Conservation (phyloP, 2,888 invertebrate genomes). For the Eubasilissa splendida region DNA sequence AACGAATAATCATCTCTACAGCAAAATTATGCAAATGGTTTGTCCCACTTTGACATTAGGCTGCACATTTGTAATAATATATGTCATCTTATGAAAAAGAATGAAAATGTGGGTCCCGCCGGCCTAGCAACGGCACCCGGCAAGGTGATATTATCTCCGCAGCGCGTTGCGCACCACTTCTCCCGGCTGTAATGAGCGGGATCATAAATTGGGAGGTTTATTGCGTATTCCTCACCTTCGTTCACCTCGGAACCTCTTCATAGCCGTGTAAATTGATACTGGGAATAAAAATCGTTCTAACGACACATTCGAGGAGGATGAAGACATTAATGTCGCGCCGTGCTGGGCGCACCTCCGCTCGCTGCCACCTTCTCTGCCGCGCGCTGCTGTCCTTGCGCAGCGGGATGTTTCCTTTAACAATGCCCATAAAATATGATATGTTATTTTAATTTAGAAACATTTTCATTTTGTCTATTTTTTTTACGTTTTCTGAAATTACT, state of each 20-base stretch:
- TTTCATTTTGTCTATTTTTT: too few species aligned
- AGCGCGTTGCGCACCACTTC: not conserved
- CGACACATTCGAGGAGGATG: conserved; percentile 26
- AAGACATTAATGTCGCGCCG: conserved; percentile 41
- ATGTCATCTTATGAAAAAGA: not conserved
- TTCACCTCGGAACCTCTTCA: not conserved
- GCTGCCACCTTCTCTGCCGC: too few species aligned
- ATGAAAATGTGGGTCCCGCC: not conserved
- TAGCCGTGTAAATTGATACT: conserved; percentile 35
- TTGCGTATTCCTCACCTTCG: conserved; percentile 3
- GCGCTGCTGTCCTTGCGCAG: too few species aligned
- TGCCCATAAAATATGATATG: too few species aligned
- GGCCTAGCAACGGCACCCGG: not conserved
- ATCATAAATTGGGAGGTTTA: conserved; percentile 27
- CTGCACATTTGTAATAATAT: not conserved
- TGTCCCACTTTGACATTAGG: not conserved
- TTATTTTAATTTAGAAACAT: too few species aligned
- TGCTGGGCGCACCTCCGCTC: not conserved
- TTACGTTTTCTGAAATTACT: too few species aligned
- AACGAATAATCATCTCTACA: not conserved
- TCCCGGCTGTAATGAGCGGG: conserved; percentile 9
- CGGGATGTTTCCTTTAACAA: too few species aligned
- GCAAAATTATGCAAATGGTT: not conserved
- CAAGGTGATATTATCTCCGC: not conserved
- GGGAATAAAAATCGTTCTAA: conserved; percentile 45